Evolutionary conservation across 2,113 vertebrate species (phyloP), one percentile per base, ranked within the genome.

Genomic region (Chascanopsetta lugubris): DNA sequence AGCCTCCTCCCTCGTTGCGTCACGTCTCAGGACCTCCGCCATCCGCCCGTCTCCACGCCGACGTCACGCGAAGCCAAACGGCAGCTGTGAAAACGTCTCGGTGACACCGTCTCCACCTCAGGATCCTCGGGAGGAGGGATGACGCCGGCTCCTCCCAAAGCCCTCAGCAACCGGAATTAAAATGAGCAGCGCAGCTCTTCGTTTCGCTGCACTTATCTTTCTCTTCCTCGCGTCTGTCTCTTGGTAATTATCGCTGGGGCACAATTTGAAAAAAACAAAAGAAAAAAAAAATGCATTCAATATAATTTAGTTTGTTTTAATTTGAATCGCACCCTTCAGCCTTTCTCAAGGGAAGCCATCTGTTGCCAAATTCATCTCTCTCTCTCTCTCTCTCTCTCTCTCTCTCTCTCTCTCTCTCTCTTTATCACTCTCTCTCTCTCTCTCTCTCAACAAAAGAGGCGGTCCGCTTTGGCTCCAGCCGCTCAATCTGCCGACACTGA

Each of bases 291-390:
- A 57, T 57, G 45, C 4, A 38, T 3, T 36, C 53, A 42, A 50
- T 70, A 29, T 48, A 72, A 80, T 75, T 77, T 8, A 72, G 66
- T 80, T 60, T 45, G 43, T 63, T 72, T 75, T 65, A 75, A 85
- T 82, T 73, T 64, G 50, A 65, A 54, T 75, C 63, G 21, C 57
- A 55, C 55, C 76, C 75, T 75, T 82, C 42, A 73, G 69, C 38
- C 36, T 7, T 40, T 72, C 77, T 80, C 79, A 29, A n/a, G 62
- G 53, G 84, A 43, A 81, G 18, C 77, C 74, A 85, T 83, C 84
- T 86, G 84, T 48, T 79, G 47, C 61, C 59, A 49, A 36, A 65
- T 58, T 57, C 50, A 17, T 53, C 45, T 50, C 45, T 42, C 36
- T 20, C 13, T 54, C 18, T 53, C 45, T 50, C 45, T 42, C 36